Base-by-base conservation (phyloP, 2,888 invertebrate species). In the Patella depressa region DNA sequence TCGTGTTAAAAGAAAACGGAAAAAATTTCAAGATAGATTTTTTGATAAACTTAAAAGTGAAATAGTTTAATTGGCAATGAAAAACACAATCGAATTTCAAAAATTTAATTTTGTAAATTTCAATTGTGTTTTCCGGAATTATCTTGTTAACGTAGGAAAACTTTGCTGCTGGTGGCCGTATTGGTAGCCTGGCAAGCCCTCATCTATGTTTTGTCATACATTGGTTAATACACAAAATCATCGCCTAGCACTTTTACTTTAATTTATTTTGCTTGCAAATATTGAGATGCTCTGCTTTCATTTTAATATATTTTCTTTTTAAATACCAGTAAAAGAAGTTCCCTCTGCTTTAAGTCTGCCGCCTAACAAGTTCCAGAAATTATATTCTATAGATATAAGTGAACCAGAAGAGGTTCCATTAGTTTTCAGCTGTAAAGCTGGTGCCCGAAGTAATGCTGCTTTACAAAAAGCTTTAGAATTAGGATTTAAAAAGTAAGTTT, bases 391-490 rank as follows among this genome's bases (percentile, higher is more conserved):
- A 45, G 55, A 73, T 12, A 83, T 81, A 72, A 85, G 85, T 14
- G 71, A 77, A 55, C 74, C 69, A 7, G 73, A 75, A 17, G 84
- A 83, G 70, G 78, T 78, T 24, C 79, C 81, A 75, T 77, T 88
- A 19, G 84, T 88, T 59, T 88, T 88, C 80, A 87, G 83, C 80
- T 86, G 87, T n/a, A 77, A 79, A 12, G 83, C 84, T 15, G 75
- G 81, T n/a, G 84, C 87, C 34, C 87, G 86, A 78, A 83, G 85
- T 73, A 80, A 78, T 34, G 84, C 87, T 34, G 88, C 88, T 71
- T 75, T 88, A 77, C 87, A 88, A 75, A 82, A 88, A 34, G 86
- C 86, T n/a, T 83, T 84, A 76, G 87, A 88, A 78, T 76, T 85
- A 29, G 88, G 88, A 12, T 88, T 78, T 73, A 86, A 79, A 54